A percentile compares a stretch with the other conserved stretches of the same genome.
Conservation (phyloP, 1,140 invertebrate genomes). For the Drosophila littoralis region DNA sequence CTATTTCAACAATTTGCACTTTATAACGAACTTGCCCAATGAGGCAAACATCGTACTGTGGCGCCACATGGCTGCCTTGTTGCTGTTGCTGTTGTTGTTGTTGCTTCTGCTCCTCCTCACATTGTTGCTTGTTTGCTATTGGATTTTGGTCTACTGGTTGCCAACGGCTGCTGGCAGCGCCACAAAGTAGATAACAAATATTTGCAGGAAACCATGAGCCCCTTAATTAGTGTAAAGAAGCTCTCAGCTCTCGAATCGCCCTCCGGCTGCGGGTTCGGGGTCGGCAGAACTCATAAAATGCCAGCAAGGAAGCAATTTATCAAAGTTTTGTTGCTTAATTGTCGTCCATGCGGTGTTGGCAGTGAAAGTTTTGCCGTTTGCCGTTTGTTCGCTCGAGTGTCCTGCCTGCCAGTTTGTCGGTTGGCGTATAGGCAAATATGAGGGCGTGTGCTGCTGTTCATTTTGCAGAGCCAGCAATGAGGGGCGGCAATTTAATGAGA, state of each 20-base stretch:
- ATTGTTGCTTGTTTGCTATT: conserved; percentile 36
- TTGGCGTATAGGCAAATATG: conserved; percentile 4
- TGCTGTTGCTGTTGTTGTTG: conserved; percentile 42
- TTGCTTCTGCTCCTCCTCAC: not conserved
- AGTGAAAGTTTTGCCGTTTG: conserved; percentile 63
- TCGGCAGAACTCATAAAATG: conserved; percentile 66
- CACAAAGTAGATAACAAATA: conserved; percentile 79
- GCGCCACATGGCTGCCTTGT: conserved; percentile 75
- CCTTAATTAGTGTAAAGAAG: conserved; percentile 83
- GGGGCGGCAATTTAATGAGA: conserved; percentile 52
- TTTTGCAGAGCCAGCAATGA: conserved; percentile 22
- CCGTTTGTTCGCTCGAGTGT: conserved; percentile 17
- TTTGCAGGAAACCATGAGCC: conserved; percentile 82
- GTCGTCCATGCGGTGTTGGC: conserved; percentile 73
- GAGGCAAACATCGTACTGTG: conserved; percentile 62
- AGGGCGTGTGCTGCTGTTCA: conserved; percentile 42
- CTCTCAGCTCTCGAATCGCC: conserved; percentile 29
- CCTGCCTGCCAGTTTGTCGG: not conserved
- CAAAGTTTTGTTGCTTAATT: conserved; percentile 84
- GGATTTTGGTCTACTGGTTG: conserved; percentile 40
- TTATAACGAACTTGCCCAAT: conserved; percentile 74
- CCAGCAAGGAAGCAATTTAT: conserved; percentile 82
- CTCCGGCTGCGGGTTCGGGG: not conserved
- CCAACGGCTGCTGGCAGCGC: conserved; percentile 29
- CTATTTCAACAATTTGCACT: conserved; percentile 72